phyloP scores from a whole-genome alignment of 2,888 invertebrate genomes.

The Trachelus troglodyta region DNA sequence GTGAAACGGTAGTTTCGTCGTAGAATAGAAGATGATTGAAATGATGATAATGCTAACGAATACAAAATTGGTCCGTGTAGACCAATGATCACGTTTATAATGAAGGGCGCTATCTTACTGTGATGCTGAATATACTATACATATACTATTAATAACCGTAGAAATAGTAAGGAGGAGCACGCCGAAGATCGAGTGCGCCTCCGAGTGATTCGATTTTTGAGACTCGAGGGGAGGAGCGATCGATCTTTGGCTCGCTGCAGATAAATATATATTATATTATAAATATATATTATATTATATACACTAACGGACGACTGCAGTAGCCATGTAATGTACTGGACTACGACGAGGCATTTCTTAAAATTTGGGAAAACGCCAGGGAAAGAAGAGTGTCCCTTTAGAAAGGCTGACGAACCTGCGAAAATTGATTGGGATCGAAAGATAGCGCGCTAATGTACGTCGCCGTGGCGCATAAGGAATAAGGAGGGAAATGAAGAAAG shows the following conservation, averaged over 20 bases:
- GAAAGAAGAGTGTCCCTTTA: neutral
- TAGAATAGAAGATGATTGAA: neutral
- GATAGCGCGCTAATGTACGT: neutral
- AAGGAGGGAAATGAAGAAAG: neutral
- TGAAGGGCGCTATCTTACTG: slow-evolving; percentile 66
- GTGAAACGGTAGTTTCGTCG: neutral
- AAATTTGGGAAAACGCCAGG: neutral
- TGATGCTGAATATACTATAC: slow-evolving; percentile 64
- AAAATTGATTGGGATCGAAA: neutral
- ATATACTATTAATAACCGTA: slow-evolving; percentile 27
- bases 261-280: neutral
- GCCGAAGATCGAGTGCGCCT: neutral
- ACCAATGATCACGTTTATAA: slow-evolving; percentile 38
- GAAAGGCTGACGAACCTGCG: neutral
- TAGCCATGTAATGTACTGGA: neutral
- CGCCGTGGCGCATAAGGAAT: neutral
- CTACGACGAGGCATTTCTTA: neutral
- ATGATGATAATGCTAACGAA: neutral
- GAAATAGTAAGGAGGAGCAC: slow-evolving; percentile 15
- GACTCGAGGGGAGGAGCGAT: neutral
- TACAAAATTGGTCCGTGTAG: neutral
- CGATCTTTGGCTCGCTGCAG: neutral
- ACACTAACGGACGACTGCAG: neutral
- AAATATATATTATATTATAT: too few relatives aligned
- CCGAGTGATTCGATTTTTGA: neutral